Conservation (phyloP, 2,888 invertebrate species). For the Zeuzera pyrina region DNA sequence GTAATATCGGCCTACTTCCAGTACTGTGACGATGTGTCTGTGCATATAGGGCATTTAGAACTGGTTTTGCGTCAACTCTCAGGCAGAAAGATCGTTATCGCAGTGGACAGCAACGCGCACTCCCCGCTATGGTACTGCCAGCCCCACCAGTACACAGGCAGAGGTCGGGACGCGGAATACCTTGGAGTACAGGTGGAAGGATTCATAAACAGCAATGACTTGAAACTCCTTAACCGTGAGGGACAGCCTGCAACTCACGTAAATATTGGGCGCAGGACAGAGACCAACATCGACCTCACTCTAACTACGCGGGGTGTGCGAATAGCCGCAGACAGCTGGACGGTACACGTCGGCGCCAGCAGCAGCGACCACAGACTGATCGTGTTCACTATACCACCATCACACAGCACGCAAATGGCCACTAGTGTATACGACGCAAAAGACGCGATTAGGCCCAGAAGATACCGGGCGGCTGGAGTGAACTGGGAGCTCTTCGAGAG, state of each 20-base stretch:
- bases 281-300: conserved; percentile 4
- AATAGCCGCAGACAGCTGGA: background rate
- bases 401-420: no score
- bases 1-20: background rate
- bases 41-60: no score
- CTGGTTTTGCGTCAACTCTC: no score
- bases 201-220: no score
- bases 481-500: background rate
- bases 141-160: background rate
- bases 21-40: no score
- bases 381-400: no score
- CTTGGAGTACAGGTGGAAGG: no score
- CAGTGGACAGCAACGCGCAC: background rate
- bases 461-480: background rate
- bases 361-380: background rate
- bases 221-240: no score
- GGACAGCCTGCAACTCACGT: no score
- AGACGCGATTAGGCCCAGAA: background rate
- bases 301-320: background rate
- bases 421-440: no score
- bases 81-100: background rate
- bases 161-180: background rate
- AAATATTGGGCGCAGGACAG: conserved; percentile 3
- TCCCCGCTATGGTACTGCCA: background rate
- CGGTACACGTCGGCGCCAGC: background rate